Base-by-base conservation (phyloP, 2,113 vertebrate species). In the Centrocercus urophasianus region DNA sequence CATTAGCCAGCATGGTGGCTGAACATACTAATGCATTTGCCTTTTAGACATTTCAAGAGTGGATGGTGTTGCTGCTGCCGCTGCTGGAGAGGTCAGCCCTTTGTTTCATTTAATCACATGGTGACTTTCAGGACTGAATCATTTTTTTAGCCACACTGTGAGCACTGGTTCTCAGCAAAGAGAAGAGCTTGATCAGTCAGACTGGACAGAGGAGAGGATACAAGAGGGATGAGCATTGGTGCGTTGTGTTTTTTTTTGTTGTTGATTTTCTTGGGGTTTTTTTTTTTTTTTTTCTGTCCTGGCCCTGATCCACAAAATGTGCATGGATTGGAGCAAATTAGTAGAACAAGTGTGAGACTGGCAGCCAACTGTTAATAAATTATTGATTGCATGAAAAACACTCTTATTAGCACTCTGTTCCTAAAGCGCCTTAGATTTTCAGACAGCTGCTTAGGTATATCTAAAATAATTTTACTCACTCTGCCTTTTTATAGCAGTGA, bases 1-100 rank as follows among this genome's bases (percentile, higher is more conserved):
- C 95, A 96, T 98, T 97, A 97, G 93, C 93, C 91, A 28, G 89
- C 91, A 94, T 97, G 96, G 96, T 97, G 96, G 93, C 96, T 96
- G 96, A 97, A 97, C 96, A 96, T 97, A 96, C 96, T 96, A 96
- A 97, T 97, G 94, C 67, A 42, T 94, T 97, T 96, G 95, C 96
- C 95, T 98, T 95, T 97, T 96, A 93, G 95, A 97, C 83, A 95
- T 93, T 93, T 94, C 86, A 94, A 85, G 88, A 95, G 88, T 0
- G 6, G 78, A 83, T 92, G 85, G 60, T 94, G 74, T 72, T 92
- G 80, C 80, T 92, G 89, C 87, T 80, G 61, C 50, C 7, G 79
- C 20, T 83, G 78, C 80, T 92, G 80, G 81, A 74, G 83, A 94
- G 96, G 90, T 94, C 96, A 96, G 56, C 59, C 67, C 77, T 96